Evolutionary conservation across 2,797 vertebrate species (phyloP).

Genomic region (Anomalospiza imberbis): DNA sequence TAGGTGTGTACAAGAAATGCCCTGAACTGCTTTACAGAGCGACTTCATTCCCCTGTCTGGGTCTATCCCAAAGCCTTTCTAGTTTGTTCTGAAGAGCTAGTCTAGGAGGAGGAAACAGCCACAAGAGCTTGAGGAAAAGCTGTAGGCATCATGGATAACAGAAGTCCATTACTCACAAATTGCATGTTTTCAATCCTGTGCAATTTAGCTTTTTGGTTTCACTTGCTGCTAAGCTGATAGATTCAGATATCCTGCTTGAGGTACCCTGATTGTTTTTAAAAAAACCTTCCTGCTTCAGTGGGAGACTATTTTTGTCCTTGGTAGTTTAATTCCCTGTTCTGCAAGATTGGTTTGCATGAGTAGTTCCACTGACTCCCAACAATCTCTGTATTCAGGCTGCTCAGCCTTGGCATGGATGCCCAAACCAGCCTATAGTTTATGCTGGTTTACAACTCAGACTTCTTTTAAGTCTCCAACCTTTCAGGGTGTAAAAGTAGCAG

Average conservation of each 20-base stretch:
- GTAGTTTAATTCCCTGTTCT: conserved; percentile 12
- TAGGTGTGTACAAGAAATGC: not conserved
- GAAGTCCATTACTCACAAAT: not conserved
- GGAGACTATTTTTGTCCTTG: not conserved
- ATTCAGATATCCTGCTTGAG: not conserved
- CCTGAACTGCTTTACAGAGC: not conserved
- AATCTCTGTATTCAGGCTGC: not conserved
- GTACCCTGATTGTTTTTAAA: not conserved
- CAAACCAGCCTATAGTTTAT: not conserved
- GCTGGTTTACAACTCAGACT: not conserved
- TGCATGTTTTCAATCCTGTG: not conserved
- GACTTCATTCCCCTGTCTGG: not conserved
- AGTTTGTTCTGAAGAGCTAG: not conserved
- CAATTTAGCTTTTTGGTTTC: not conserved
- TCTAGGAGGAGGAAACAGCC: not conserved
- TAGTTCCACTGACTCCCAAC: not conserved
- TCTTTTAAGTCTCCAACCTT: not conserved
- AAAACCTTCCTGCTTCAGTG: not conserved
- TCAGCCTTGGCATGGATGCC: not conserved
- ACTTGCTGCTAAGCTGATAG: not conserved
- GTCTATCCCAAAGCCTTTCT: not conserved
- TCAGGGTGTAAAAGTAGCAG: not conserved
- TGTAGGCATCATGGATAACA: not conserved
- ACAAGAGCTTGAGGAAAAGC: not conserved
- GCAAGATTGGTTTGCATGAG: not conserved